Percentiles rank a stretch among this genome's conserved stretches.
phyloP scores from a whole-genome alignment of 2,888 invertebrate species.

The Amphipyra tragopoginis region DNA sequence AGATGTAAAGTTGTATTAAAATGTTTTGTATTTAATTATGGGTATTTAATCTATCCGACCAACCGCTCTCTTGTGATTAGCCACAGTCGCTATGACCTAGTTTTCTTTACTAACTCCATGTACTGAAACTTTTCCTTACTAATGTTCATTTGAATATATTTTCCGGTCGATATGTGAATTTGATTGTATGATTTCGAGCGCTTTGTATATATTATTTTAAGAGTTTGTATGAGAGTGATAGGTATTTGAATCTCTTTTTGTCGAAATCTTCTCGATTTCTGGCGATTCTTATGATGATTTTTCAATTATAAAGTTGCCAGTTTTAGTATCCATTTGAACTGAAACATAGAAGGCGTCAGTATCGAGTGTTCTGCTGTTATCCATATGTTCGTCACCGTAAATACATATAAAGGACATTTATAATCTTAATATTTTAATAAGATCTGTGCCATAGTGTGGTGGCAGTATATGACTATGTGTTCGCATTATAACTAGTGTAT shows the following conservation, averaged over 20 bases:
- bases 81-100: conserved; percentile 80
- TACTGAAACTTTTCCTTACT: conserved; percentile 72
- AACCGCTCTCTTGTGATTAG: conserved; percentile 88
- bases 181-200: conserved; percentile 85
- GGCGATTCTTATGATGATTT: conserved; percentile 62
- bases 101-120: conserved; percentile 75
- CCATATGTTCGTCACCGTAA: conserved; percentile 62
- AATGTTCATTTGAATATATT: conserved; percentile 73
- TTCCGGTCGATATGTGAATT: conserved; percentile 75
- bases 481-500: conserved; percentile 81
- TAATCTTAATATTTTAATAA: conserved; percentile 72
- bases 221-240: conserved; percentile 86
- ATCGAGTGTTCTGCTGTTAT: conserved; percentile 49
- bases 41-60: conserved; percentile 87
- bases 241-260: conserved; percentile 87
- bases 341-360: conserved; percentile 41
- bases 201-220: conserved; percentile 89
- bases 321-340: conserved; percentile 46
- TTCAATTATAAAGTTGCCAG: conserved; percentile 59
- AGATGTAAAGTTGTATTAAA: conserved; percentile 90
- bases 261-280: conserved; percentile 74
- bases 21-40: conserved; percentile 88
- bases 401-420: conserved; percentile 72
- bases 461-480: conserved; percentile 84
- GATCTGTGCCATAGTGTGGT: conserved; percentile 89